Evolutionary conservation across 2,888 invertebrate genomes (phyloP), one percentile per base, ranked within the genome.

Genomic region (Eupithecia exiguata): DNA sequence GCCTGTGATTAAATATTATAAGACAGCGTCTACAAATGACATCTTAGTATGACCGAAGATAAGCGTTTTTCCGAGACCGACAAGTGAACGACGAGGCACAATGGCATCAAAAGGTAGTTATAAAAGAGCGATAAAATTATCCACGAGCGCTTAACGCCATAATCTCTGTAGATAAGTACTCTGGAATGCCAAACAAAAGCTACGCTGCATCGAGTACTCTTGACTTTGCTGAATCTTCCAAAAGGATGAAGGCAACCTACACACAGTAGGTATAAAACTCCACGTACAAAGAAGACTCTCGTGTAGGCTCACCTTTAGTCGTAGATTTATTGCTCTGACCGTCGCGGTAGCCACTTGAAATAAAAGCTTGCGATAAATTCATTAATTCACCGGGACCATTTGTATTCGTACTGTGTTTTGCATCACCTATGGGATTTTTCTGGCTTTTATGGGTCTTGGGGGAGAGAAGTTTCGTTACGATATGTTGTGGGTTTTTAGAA

Each of bases 341-440:
- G 83, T 77, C 77, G 81, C 76, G 67, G 25, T 70, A 69, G 80
- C 79, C 84, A 83, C 86, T 86, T 84, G 80, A 86, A 86, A 86
- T 87, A 86, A 87, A 85, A 86, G 86, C 85, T 79, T 18, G 83
- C 84, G 79, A 84, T 87, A 87, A 87, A 87, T 87, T 86, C 85
- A 87, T 88, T 88, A 88, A 87, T 88, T 86, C 86, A 74, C 80
- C 71, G 79, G 80, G 80, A 81, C 85, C 86, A 86, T 87, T 87
- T 86, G 82, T 87, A 83, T 86, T 84, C 84, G 77, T 79, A 76
- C 71, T 78, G 74, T 78, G 76, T 84, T 82, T 80, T 78, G 81
- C 82, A 83, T 83, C 71, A 67, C 73, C 68, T 71, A 67, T 71
- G 63, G 53, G 30, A 58, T 70, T 40, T 61, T 25, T 61, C 16